phyloP scores from a whole-genome alignment of 2,113 vertebrate species.

The Prolemur simus region DNA sequence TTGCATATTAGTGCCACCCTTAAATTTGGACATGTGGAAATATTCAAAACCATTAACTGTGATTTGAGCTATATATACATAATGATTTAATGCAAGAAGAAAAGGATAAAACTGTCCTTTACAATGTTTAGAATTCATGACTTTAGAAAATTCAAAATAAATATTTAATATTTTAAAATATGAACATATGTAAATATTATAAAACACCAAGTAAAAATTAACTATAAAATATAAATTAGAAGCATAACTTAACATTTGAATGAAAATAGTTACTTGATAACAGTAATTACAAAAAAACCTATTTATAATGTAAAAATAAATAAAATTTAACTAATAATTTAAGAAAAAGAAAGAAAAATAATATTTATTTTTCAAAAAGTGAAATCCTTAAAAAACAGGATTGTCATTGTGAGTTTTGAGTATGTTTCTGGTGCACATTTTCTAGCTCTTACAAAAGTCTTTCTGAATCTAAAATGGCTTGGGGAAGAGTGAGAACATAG shows the following conservation, averaged over 20 bases:
- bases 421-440: background rate
- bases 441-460: background rate
- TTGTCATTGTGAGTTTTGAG: background rate
- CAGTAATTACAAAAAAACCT: background rate
- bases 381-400: background rate
- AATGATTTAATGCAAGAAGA: background rate
- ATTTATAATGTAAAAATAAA: background rate
- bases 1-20: background rate
- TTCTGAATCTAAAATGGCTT: background rate
- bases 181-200: background rate
- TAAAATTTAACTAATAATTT: background rate
- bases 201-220: conserved; percentile 20
- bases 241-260: background rate
- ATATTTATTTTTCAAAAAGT: background rate
- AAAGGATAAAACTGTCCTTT: background rate
- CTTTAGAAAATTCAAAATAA: background rate
- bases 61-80: background rate
- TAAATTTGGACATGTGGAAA: background rate
- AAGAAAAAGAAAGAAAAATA: background rate
- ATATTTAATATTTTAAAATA: background rate
- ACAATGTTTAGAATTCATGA: background rate
- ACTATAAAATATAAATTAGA: background rate
- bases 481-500: background rate
- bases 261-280: background rate
- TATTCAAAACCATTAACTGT: background rate